Conservation (phyloP, 2,113 vertebrate genomes). For the Promerops cafer region DNA sequence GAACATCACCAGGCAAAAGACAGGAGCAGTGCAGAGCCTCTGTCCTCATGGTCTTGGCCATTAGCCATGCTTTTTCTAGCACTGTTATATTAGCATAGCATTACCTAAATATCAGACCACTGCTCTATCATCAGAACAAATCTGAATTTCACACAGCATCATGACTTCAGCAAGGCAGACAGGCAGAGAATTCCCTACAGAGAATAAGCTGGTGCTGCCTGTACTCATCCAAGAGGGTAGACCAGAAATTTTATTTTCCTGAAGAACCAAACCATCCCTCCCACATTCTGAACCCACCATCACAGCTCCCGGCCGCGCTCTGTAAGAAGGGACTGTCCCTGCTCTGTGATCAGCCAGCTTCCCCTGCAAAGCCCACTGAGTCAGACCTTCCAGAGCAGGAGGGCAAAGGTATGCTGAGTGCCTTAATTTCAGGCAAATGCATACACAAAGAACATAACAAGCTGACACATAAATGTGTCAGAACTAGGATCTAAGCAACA, state of each 20-base stretch:
- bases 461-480: background rate
- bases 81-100: background rate
- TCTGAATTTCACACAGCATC: background rate
- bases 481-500: background rate
- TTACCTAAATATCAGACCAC: background rate
- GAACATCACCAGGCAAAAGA: background rate
- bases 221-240: background rate
- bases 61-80: background rate
- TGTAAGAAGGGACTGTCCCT: background rate
- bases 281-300: background rate
- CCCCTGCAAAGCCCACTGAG: background rate
- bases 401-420: background rate
- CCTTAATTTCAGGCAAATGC: background rate
- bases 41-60: background rate
- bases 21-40: background rate
- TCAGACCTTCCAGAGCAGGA: background rate
- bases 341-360: background rate
- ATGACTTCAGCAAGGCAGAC: background rate
- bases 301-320: accelerated
- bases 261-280: background rate
- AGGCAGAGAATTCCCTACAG: background rate
- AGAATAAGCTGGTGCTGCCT: background rate
- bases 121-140: background rate
- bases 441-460: background rate
- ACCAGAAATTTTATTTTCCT: background rate